A percentile compares a stretch with the other conserved stretches of the same genome.
Evolutionary conservation across 2,888 invertebrate genomes (phyloP).

Genomic region (Heteromurus nitidus): DNA sequence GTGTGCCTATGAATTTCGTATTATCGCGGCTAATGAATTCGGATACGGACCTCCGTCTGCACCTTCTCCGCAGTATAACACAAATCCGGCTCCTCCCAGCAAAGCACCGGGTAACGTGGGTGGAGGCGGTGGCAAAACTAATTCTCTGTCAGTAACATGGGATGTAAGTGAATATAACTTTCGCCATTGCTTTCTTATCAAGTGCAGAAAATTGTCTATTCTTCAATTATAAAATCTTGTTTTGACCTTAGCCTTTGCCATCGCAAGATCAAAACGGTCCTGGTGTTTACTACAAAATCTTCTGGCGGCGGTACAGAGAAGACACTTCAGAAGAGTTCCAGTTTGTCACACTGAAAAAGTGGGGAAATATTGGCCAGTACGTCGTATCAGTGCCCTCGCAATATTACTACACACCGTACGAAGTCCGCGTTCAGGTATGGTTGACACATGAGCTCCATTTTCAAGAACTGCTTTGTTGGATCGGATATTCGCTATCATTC

Average conservation of each 20-base stretch:
- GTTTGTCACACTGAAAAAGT: slow-evolving; percentile 81
- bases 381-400: slow-evolving; percentile 85
- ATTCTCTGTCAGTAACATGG: slow-evolving; percentile 95
- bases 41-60: slow-evolving; percentile 89
- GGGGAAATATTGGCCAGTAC: slow-evolving; percentile 85
- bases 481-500: no score
- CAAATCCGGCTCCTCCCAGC: slow-evolving; percentile 86
- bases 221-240: not conserved
- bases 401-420: slow-evolving; percentile 88
- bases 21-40: slow-evolving; percentile 89
- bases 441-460: slow-evolving; percentile 49
- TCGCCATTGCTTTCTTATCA: not conserved
- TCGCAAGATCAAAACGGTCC: slow-evolving; percentile 90
- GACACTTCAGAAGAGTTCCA: slow-evolving; percentile 85
- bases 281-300: slow-evolving; percentile 92
- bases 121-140: slow-evolving; percentile 97
- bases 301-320: slow-evolving; percentile 83
- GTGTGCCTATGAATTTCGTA: slow-evolving; percentile 92
- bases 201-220: not conserved
- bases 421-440: slow-evolving; percentile 85
- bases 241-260: slow-evolving; percentile 80
- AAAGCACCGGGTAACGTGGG: slow-evolving; percentile 87
- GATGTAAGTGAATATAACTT: slow-evolving; percentile 75
- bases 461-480: no score
- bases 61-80: slow-evolving; percentile 90